A percentile compares a stretch with the other conserved stretches of the same genome.
Evolutionary conservation across 2,888 invertebrate genomes (phyloP).

Genomic region (Cephus pygmeus): DNA sequence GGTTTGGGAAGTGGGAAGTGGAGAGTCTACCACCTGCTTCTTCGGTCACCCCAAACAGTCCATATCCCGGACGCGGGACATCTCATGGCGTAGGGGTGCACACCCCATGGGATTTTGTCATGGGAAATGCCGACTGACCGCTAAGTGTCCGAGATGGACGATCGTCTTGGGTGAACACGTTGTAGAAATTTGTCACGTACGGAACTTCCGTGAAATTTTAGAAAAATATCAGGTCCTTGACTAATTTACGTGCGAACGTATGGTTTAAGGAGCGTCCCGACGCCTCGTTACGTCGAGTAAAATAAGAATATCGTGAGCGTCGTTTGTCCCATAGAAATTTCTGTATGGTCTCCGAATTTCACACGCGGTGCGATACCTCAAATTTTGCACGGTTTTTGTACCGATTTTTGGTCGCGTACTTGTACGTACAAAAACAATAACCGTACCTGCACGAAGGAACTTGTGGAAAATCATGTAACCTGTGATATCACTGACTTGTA

Average conservation of each 20-base stretch:
- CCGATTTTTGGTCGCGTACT: too few relatives aligned
- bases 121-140: constrained; percentile 26
- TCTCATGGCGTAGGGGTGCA: not conserved
- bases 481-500: too few relatives aligned
- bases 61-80: constrained; percentile 9
- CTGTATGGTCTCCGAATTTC: too few relatives aligned
- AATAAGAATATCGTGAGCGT: too few relatives aligned
- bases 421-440: too few relatives aligned
- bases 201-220: constrained; percentile 30
- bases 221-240: constrained; percentile 25
- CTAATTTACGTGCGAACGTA: constrained; percentile 37
- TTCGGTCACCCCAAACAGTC: constrained; percentile 13
- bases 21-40: constrained; percentile 32
- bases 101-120: constrained; percentile 20
- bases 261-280: constrained; percentile 1
- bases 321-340: too few relatives aligned
- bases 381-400: too few relatives aligned
- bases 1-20: constrained; percentile 17
- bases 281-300: not conserved
- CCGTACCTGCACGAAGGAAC: too few relatives aligned
- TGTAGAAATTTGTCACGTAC: constrained; percentile 38
- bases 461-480: too few relatives aligned
- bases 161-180: constrained; percentile 17
- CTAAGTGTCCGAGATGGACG: constrained; percentile 20
- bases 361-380: too few relatives aligned